Base-by-base conservation (phyloP, 2,113 vertebrate species). In the Paradoxurus hermaphroditus region DNA sequence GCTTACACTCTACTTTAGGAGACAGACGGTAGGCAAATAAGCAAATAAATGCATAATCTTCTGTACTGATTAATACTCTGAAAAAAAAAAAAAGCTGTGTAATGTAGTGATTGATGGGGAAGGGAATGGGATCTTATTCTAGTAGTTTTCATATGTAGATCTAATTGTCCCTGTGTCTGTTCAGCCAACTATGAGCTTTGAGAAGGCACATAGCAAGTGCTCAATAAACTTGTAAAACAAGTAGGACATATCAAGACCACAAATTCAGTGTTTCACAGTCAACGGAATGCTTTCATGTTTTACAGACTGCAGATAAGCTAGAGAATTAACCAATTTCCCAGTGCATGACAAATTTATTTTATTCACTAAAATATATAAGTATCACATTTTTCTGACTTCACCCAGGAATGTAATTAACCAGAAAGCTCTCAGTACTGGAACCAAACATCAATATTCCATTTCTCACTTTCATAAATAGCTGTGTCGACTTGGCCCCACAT, bases 391-490 rank as follows among this genome's bases (percentile, higher is more conserved):
- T 70, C 96, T 97, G 97, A 98, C 70, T 97, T 98, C 39, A 70
- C 81, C 93, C 88, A 97, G 95, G 93, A 98, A 98, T 90, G 84
- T 96, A 98, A 98, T 99, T 98, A 98, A 96, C 72, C 88, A 96
- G 95, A 98, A 95, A 98, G 96, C 98, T 98, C 95, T 97, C 87
- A 41, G 83, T 67, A 44, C 59, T 94, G 86, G 92, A 94, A 96
- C 90, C 88, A 97, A 95, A 97, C 97, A 97, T 98, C 98, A 97
- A 97, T 98, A 98, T 98, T 98, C 97, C 93, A 95, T 96, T 96
- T 94, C 96, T 98, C 98, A 86, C 96, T 98, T 98, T 98, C 92
- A 94, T 93, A 98, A 98, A 98, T 96, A 97, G 91, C 94, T 83
- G 49, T 95, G 95, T 96, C 98, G 97, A 98, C 96, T 98, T 98